These are phyloP conservation scores for Sinhomidia bicolor DNA, from an alignment of 2,888 invertebrate species.

Conservation along the genomic window DNA sequence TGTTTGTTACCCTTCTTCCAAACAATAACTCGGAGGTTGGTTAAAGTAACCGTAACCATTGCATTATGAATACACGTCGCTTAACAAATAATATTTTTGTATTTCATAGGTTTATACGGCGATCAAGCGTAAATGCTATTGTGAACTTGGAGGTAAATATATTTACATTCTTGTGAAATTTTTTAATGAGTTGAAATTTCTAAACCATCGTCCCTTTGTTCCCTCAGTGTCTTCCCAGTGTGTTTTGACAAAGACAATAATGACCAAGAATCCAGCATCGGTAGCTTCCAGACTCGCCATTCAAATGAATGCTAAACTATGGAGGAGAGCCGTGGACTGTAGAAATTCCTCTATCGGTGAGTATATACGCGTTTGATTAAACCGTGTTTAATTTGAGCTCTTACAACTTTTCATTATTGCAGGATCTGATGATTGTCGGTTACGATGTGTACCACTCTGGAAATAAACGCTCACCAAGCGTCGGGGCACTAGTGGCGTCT, in stretches of 20 bases:
- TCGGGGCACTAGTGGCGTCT: conserved; percentile 44
- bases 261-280: conserved; percentile 1
- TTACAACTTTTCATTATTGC: too few species aligned
- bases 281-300: background rate
- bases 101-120: background rate
- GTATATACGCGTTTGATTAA: too few species aligned
- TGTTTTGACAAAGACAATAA: conserved; percentile 17
- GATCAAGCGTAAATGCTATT: background rate
- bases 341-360: conserved; percentile 1
- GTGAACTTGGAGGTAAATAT: conserved; percentile 22
- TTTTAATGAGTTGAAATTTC: too few species aligned
- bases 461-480: conserved; percentile 11
- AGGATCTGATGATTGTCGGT: conserved; percentile 55
- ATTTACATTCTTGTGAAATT: too few species aligned
- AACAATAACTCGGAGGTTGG: conserved; percentile 9
- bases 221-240: conserved; percentile 31
- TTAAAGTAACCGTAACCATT: too few species aligned
- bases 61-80: too few species aligned
- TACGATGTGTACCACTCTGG: conserved; percentile 50
- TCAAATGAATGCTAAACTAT: conserved; percentile 51
- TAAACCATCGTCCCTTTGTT: background rate
- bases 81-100: background rate
- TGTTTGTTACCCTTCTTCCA: conserved; percentile 31
- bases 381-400: too few species aligned
- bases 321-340: conserved; percentile 57